A percentile compares a stretch with the other conserved stretches of the same genome.
phyloP scores from a whole-genome alignment of 1,140 invertebrate species.

The Neodiprion lecontei region DNA sequence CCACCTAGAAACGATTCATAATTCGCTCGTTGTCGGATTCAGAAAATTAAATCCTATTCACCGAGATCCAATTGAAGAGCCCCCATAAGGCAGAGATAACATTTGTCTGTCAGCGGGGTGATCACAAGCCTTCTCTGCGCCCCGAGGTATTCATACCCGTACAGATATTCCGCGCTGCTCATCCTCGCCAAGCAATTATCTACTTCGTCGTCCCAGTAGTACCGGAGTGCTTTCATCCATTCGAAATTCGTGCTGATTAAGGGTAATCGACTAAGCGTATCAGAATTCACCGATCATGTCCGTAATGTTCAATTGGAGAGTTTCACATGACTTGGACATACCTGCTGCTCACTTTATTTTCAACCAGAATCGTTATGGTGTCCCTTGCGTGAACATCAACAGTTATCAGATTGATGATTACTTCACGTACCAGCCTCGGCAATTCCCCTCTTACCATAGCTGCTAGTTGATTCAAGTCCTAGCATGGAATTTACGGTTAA shows the following conservation, averaged over 20 bases:
- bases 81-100: constrained; percentile 87
- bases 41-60: constrained; percentile 25
- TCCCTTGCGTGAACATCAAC: constrained; percentile 88
- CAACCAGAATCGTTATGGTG: constrained; percentile 77
- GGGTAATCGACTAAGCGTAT: constrained; percentile 9
- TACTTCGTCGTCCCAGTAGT: constrained; percentile 85
- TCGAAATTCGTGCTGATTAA: constrained; percentile 75
- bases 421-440: constrained; percentile 71
- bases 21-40: constrained; percentile 6
- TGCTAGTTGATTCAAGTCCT: constrained; percentile 81
- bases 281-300: not conserved
- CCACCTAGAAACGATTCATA: constrained; percentile 64
- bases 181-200: constrained; percentile 80
- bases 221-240: constrained; percentile 90
- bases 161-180: constrained; percentile 80
- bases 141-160: constrained; percentile 93
- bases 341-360: constrained; percentile 68
- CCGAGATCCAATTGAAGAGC: constrained; percentile 84
- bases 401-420: constrained; percentile 84
- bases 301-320: not conserved
- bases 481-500: constrained; percentile 19
- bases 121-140: constrained; percentile 82
- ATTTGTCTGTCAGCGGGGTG: constrained; percentile 85
- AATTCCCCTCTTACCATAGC: constrained; percentile 77
- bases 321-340: constrained; percentile 47